Evolutionary conservation across 2,113 vertebrate genomes (phyloP).

Genomic region (Phainopepla nitens): DNA sequence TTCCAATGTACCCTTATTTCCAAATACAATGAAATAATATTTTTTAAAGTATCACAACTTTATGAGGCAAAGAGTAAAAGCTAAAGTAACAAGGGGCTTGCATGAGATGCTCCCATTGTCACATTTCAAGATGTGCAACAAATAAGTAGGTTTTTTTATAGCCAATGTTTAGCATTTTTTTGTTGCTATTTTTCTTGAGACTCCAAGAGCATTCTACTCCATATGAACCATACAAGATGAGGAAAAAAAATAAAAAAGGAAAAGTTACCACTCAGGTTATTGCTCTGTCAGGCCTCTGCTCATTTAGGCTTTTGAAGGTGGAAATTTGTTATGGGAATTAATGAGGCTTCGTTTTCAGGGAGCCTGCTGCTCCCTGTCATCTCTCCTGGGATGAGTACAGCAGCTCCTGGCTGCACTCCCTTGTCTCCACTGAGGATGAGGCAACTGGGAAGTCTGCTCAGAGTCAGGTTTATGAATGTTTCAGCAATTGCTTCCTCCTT

Average conservation of each 20-base stretch:
- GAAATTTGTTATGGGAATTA: not conserved
- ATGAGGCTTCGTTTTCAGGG: too few relatives aligned
- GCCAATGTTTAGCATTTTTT: not conserved
- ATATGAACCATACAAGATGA: not conserved
- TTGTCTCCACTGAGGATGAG: fast-evolving
- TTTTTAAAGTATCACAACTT: not conserved
- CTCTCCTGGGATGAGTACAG: not conserved
- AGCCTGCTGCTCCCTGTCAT: not conserved
- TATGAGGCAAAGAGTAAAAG: not conserved
- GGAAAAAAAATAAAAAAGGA: not conserved
- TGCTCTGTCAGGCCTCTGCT: not conserved
- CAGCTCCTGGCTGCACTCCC: not conserved
- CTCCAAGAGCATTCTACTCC: not conserved
- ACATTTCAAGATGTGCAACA: not conserved
- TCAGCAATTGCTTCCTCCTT: not conserved
- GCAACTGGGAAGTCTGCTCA: not conserved
- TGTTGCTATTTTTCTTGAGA: not conserved
- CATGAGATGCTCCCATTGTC: not conserved
- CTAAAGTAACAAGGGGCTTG: not conserved
- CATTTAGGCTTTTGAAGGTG: not conserved
- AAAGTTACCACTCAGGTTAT: not conserved
- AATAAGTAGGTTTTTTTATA: not conserved
- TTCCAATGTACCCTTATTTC: not conserved
- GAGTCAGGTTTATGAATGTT: not conserved
- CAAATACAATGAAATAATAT: not conserved